A percentile compares a stretch with the other conserved stretches of the same genome.
Conservation (phyloP, 2,113 vertebrate genomes). For the Marmota monax region DNA sequence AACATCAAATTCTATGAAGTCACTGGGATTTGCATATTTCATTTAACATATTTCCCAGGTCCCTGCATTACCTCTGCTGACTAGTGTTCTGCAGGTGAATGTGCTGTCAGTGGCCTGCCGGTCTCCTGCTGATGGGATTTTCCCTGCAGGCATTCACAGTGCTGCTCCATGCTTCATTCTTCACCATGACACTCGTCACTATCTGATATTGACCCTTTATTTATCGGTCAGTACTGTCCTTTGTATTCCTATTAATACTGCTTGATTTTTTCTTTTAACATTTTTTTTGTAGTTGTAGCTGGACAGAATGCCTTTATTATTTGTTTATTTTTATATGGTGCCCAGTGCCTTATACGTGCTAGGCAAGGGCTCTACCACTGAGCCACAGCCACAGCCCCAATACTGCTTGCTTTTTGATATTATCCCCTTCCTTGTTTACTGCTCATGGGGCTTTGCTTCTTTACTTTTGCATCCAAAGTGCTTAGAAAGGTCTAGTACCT, state of each 20-base stretch:
- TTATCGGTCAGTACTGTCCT: not conserved
- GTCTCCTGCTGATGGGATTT: rapidly evolving
- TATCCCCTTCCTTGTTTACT: not conserved
- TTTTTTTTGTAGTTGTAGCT: no score
- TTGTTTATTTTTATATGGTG: no score
- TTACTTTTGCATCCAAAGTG: not conserved
- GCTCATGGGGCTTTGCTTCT: not conserved
- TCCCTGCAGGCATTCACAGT: not conserved
- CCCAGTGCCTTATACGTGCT: no score
- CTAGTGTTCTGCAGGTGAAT: no score
- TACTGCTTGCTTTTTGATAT: not conserved
- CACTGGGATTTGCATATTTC: not conserved
- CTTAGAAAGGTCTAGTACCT: not conserved
- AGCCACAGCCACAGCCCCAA: no score
- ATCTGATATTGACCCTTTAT: not conserved
- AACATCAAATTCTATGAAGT: not conserved
- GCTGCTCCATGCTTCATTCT: not conserved
- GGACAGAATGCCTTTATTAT: no score
- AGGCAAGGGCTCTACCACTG: no score
- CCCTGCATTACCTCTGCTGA: not conserved
- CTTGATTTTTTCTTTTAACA: not conserved
- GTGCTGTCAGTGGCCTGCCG: rapidly evolving
- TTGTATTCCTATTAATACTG: not conserved
- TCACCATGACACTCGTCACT: no score
- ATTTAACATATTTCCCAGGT: not conserved